Evolutionary conservation across 2,113 vertebrate species (phyloP).

Genomic region (Bucco capensis): DNA sequence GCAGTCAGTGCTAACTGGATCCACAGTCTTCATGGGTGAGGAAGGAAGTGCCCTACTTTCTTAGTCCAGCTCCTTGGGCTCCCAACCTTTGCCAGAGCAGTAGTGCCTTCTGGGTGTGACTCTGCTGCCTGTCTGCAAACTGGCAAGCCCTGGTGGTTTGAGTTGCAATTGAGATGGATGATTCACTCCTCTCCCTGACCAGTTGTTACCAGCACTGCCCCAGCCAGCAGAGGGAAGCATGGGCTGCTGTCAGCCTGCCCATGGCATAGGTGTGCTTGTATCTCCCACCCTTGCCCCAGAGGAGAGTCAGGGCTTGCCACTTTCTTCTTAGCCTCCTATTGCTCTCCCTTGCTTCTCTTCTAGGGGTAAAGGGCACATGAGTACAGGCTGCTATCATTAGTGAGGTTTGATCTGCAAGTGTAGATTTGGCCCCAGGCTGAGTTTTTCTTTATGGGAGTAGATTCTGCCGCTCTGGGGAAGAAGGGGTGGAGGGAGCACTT

Average conservation of each 20-base stretch:
- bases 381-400: rapidly evolving
- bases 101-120: background rate
- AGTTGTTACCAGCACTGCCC: background rate
- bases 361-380: rapidly evolving
- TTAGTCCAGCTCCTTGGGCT: background rate
- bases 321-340: background rate
- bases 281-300: background rate
- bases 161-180: background rate
- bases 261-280: background rate
- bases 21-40: background rate
- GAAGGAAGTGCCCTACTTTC: background rate
- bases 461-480: background rate
- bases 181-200: background rate
- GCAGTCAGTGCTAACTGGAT: background rate
- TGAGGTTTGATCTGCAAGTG: background rate
- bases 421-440: background rate
- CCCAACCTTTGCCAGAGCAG: background rate
- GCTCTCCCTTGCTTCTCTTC: background rate
- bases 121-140: background rate
- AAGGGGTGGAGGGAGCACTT: background rate
- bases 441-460: rapidly evolving
- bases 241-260: background rate
- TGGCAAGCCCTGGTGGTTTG: background rate
- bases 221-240: background rate
- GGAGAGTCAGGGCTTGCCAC: background rate